A percentile compares a stretch with the other conserved stretches of the same genome.
These are phyloP conservation scores for Azemiops feae DNA, from an alignment of 2,113 vertebrate genomes.

Conservation along the genomic window DNA sequence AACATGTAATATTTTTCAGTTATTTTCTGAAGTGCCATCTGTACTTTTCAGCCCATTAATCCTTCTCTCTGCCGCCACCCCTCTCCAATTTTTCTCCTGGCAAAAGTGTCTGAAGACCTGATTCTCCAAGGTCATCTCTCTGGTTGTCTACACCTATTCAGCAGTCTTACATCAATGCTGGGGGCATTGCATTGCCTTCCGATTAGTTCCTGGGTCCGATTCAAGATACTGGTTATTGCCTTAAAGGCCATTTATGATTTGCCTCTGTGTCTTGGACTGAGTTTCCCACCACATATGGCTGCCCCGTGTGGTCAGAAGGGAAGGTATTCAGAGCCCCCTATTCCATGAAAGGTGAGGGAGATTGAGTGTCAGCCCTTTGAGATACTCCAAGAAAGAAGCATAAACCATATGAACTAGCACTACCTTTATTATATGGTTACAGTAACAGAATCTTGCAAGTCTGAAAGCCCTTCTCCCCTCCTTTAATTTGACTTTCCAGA, in stretches of 20 bases:
- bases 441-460: neutral
- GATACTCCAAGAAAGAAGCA: neutral
- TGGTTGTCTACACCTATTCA: neutral
- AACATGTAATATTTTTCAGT: neutral
- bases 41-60: neutral
- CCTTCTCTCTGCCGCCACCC: too few relatives aligned
- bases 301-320: neutral
- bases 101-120: neutral
- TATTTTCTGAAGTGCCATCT: neutral
- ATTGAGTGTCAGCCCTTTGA: neutral
- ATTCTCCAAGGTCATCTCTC: neutral
- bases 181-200: neutral
- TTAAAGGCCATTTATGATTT: neutral
- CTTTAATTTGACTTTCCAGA: neutral
- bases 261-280: neutral
- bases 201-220: neutral
- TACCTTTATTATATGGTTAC: neutral
- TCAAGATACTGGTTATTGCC: neutral
- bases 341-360: neutral
- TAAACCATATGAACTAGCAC: neutral
- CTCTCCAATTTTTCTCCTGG: neutral
- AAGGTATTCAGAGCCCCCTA: neutral
- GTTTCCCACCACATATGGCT: neutral
- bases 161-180: neutral
- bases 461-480: neutral